Percentiles rank a stretch among this genome's conserved stretches.
Conservation (phyloP, 1,140 invertebrate genomes). For the Drosophila aff. region DNA sequence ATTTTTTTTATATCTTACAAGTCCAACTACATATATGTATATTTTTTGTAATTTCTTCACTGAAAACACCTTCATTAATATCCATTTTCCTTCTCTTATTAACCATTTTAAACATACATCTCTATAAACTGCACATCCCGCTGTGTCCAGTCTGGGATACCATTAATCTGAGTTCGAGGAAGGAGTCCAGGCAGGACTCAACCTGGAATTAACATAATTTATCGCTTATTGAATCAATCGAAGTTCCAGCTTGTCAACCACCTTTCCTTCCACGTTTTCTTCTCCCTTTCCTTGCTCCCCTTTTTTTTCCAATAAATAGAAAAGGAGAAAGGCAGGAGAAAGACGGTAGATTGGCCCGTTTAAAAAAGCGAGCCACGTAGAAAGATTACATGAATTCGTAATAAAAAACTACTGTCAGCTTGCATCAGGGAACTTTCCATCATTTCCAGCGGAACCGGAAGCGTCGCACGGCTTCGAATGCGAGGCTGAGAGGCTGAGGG, state of each 20-base stretch:
- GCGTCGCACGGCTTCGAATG: conserved; percentile 10
- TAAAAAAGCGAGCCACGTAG: conserved; percentile 56
- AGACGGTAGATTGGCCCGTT: conserved; percentile 30
- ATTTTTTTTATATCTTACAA: too few relatives aligned
- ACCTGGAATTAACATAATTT: conserved; percentile 51
- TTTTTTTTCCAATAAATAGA: not conserved
- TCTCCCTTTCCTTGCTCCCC: not conserved
- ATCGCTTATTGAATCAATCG: conserved; percentile 52
- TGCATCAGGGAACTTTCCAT: conserved; percentile 70
- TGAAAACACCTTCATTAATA: conserved; percentile 3
- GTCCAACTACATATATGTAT: too few relatives aligned
- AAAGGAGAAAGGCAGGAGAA: not conserved
- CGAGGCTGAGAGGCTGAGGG: conserved; percentile 13
- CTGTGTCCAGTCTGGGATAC: not conserved
- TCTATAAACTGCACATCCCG: not conserved
- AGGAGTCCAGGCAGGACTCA: conserved; percentile 2
- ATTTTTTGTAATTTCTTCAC: too few relatives aligned
- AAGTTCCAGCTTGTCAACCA: conserved; percentile 50
- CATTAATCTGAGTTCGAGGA: conserved; percentile 37
- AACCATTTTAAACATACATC: not conserved
- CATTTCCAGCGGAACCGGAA: conserved; percentile 46
- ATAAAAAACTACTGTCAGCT: conserved; percentile 72
- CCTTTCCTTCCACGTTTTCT: not conserved
- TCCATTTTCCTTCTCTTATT: not conserved
- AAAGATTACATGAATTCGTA: conserved; percentile 67